Conservation (phyloP, 2,797 vertebrate genomes). For the Coendou prehensilis region DNA sequence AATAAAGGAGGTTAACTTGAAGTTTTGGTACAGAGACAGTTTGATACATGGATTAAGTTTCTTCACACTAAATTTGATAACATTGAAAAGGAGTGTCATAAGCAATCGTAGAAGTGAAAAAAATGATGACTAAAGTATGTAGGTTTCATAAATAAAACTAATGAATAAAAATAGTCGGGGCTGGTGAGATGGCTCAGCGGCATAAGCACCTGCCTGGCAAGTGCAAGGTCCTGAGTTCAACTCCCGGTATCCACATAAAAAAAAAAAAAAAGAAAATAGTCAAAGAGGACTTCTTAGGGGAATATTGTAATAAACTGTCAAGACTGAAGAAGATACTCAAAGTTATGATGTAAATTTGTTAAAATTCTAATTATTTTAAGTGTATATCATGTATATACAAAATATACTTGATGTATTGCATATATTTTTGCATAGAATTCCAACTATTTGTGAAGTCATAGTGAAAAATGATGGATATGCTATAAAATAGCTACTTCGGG, state of each 20-base stretch:
- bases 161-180: neutral
- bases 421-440: slow-evolving; percentile 47
- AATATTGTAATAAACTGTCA: slow-evolving; percentile 38
- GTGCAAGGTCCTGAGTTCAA: too few relatives aligned
- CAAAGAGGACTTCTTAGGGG: neutral
- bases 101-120: slow-evolving; percentile 21
- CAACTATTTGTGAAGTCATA: slow-evolving; percentile 52
- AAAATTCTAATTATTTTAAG: slow-evolving; percentile 38
- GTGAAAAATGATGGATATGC: neutral
- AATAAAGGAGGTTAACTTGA: slow-evolving; percentile 7
- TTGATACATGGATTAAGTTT: slow-evolving; percentile 22
- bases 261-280: too few relatives aligned
- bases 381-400: slow-evolving; percentile 39
- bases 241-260: too few relatives aligned
- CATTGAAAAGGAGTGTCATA: slow-evolving; percentile 17
- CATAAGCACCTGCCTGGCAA: too few relatives aligned
- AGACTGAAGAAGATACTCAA: slow-evolving; percentile 18
- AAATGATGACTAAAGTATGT: neutral
- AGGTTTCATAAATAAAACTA: slow-evolving; percentile 56
- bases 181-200: too few relatives aligned
- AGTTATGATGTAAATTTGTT: neutral
- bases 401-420: neutral
- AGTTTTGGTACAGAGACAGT: slow-evolving; percentile 10
- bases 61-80: slow-evolving; percentile 25
- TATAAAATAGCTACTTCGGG: slow-evolving; percentile 14